Evolutionary conservation across 2,113 vertebrate species (phyloP), one percentile per base, ranked within the genome.

Genomic region (Galemys pyrenaicus): DNA sequence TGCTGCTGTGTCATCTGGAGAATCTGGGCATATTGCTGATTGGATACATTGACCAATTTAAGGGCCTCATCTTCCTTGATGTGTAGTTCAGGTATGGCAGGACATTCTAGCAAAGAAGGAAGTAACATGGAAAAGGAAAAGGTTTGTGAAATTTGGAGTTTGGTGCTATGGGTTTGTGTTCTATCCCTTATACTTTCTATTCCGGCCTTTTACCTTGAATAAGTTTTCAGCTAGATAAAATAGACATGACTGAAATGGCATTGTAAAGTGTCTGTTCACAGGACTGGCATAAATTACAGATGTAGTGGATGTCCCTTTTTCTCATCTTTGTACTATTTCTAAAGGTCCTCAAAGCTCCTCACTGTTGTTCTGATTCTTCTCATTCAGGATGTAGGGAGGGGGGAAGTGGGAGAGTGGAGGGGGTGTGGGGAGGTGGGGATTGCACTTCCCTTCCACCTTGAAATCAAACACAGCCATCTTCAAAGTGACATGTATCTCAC

Each of bases 21-120:
- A 85, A 99, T 97, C 97, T 99, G 99, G 7, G 99, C 86, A 0
- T 99, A 99, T 94, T 99, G 99, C 94, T 99, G 98, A 84, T 93
- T 98, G 2, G 99, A 99, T 64, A 99, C 77, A 12, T 99, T 98
- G 96, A 99, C 98, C 96, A 99, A 94, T 78, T 98, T 98, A 86
- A 98, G 98, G 16, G 98, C 98, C 93, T 99, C 98, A 0, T 98
- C 98, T 95, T 99, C 97, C 96, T 99, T 99, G 19, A 98, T 89
- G 17, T 99, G 98, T 68, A 99, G 97, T 94, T 99, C 99, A 0
- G 98, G 97, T 54, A 99, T 97, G 0, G 97, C 97, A 51, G 99
- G 99, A 82, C 99, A 99, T 94, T 99, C 99, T 99, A 96, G 73
- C 60, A 77, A 64, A 74, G 83, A 95, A 95, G 49, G 51, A 74